Evolutionary conservation across 2,888 invertebrate species (phyloP).

Genomic region (Capitulum mitella): DNA sequence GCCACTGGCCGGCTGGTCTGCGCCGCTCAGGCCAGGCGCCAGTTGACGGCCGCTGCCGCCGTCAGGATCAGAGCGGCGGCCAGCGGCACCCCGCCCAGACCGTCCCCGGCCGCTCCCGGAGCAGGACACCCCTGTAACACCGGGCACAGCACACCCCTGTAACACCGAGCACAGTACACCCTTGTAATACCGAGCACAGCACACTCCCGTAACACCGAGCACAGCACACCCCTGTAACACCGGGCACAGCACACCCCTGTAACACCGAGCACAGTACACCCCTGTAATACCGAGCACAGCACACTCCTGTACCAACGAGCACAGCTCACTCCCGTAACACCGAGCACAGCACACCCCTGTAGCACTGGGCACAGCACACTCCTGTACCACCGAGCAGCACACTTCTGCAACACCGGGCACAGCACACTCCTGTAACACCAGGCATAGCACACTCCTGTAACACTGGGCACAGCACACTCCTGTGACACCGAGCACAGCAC

Average conservation of each 20-base stretch:
- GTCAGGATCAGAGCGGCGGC: background rate
- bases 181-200: background rate
- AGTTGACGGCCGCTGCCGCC: background rate
- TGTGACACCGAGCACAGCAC: no score
- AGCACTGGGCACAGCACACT: no score
- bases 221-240: background rate
- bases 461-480: no score
- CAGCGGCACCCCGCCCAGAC: background rate
- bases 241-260: background rate
- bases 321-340: no score
- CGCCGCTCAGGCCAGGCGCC: background rate
- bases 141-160: background rate
- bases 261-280: no score
- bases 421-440: no score
- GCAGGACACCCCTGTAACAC: background rate
- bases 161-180: background rate
- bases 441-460: no score
- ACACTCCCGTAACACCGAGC: background rate
- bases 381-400: no score
- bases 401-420: no score
- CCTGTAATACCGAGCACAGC: no score
- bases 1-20: no score
- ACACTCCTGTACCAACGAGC: no score
- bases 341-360: background rate
- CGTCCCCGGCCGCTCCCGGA: background rate